Evolutionary conservation across 1,140 invertebrate species (phyloP), one percentile per base, ranked within the genome.

Genomic region (Dryas iulia): DNA sequence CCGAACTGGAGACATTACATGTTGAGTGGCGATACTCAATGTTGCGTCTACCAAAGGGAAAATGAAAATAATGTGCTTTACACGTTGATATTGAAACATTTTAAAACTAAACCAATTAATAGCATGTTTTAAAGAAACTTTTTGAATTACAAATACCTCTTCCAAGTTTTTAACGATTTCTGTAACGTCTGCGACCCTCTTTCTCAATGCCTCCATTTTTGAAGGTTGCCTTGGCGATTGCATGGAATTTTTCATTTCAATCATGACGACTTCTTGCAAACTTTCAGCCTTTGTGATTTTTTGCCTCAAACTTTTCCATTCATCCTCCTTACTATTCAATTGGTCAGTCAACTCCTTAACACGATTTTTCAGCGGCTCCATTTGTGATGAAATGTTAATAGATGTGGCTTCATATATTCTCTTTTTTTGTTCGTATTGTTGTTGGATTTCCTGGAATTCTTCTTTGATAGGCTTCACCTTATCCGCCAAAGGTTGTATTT

Each of bases 231-330:
- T 81, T 10, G 90, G 89, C 4, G 90, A 90, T 73, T 90, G 81
- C 89, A 91, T 85, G 59, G 87, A 87, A 74, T 90, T 88, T 84
- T 91, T 92, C 89, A 91, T 88, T 84, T 91, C 87, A 66, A 83
- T 83, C 86, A 86, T 87, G 28, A 92, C 90, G 69, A 92, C 80
- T 74, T 91, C 89, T 83, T 92, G 87, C 59, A 93, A 86, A 84
- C 83, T 89, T 79, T 93, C 92, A 3, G 91, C 89, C 74, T 92
- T 92, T 76, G 88, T 89, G 56, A 93, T 93, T 77, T 90, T 90
- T 78, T 93, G 91, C 47, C 86, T 76, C 69, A 93, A 81, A 66
- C 86, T 91, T 84, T 93, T 93, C 92, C 92, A 93, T 84, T 93
- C 91, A 14, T 90, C 86, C 74, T 93, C 92, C 65, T 92, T 91